A percentile compares a stretch with the other conserved stretches of the same genome.
These are phyloP conservation scores for Dilophus febrilis DNA, from an alignment of 2,888 invertebrate genomes.

Conservation along the genomic window DNA sequence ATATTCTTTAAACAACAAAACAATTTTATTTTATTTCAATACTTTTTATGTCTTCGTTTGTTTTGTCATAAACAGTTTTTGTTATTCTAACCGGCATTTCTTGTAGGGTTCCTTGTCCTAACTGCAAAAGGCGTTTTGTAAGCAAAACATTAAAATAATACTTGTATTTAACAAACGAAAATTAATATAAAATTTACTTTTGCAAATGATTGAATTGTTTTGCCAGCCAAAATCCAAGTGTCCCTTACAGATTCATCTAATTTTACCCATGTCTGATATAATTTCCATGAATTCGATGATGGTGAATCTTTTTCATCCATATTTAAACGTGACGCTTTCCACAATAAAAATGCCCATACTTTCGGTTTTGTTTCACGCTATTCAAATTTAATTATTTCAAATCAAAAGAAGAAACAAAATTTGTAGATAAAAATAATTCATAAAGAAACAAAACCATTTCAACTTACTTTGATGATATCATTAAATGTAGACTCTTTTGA, in stretches of 20 bases:
- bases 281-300: constrained; percentile 52
- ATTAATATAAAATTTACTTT: constrained; percentile 31
- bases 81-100: constrained; percentile 32
- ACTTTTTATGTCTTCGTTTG: constrained; percentile 3
- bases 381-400: too few species aligned
- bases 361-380: constrained; percentile 65
- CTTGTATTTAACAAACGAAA: not conserved
- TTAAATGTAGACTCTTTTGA: constrained; percentile 44
- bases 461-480: constrained; percentile 38
- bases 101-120: constrained; percentile 27
- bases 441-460: too few species aligned
- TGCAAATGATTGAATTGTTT: constrained; percentile 54
- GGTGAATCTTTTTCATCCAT: constrained; percentile 23
- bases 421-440: constrained; percentile 7
- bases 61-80: constrained; percentile 27
- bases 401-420: constrained; percentile 7
- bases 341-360: constrained; percentile 69
- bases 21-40: too few species aligned
- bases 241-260: constrained; percentile 56
- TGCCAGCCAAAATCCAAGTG: constrained; percentile 65
- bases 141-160: not conserved
- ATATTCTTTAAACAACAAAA: too few species aligned
- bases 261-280: constrained; percentile 72
- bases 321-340: constrained; percentile 47
- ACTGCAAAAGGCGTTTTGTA: constrained; percentile 13